Conservation (phyloP, 2,113 vertebrate genomes). For the Grallaria varia region DNA sequence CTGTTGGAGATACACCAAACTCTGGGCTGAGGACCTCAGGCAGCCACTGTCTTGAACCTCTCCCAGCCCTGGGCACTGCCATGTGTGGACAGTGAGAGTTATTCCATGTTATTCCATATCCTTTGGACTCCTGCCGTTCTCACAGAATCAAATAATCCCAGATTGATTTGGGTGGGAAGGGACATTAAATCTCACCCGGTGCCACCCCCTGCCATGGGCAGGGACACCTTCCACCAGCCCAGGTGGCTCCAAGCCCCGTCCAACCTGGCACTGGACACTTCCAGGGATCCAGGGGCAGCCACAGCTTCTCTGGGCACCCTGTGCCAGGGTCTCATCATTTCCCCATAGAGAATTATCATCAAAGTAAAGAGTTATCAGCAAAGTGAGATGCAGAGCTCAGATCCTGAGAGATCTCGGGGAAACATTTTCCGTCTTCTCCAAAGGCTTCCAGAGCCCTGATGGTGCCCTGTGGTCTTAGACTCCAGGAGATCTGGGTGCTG, state of each 20-base stretch:
- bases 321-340: background rate
- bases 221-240: background rate
- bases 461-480: background rate
- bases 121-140: background rate
- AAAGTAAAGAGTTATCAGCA: background rate
- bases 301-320: background rate
- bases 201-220: background rate
- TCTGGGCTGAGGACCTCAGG: background rate
- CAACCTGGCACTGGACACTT: background rate
- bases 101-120: background rate
- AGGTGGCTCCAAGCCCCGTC: background rate
- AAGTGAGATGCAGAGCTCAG: background rate
- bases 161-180: background rate
- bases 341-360: background rate
- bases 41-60: rapidly evolving
- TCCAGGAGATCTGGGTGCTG: background rate
- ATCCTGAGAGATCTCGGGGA: background rate
- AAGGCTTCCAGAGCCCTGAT: background rate
- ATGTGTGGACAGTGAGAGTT: background rate
- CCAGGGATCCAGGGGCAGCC: background rate
- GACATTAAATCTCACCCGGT: rapidly evolving
- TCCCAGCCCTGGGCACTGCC: background rate
- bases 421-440: background rate
- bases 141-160: rapidly evolving
- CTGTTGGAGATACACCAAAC: background rate